Evolutionary conservation across 2,888 invertebrate genomes (phyloP).

Genomic region (Eucera pruinosa): DNA sequence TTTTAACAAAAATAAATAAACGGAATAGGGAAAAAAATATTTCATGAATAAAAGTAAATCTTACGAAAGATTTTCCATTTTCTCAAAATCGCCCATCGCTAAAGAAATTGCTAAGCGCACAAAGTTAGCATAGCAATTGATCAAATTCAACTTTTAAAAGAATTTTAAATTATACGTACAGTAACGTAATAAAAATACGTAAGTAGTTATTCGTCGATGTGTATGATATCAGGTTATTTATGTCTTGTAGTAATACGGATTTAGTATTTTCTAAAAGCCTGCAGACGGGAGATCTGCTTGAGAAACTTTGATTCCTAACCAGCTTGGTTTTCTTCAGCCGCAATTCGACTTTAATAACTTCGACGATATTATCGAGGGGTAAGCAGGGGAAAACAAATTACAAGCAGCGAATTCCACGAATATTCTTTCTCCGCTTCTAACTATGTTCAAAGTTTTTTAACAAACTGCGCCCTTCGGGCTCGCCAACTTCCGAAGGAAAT

Average conservation of each 20-base stretch:
- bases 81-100: no score
- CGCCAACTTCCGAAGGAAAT: background rate
- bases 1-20: no score
- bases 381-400: constrained; percentile 31
- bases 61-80: no score
- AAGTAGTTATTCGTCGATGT: no score
- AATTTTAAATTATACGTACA: no score
- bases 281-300: background rate
- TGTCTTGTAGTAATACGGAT: background rate
- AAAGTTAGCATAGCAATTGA: no score
- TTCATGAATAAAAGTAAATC: no score
- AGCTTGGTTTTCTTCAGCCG: background rate
- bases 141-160: no score
- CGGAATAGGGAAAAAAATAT: no score
- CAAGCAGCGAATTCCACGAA: constrained; percentile 23
- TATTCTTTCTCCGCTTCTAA: constrained; percentile 13
- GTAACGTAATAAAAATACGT: no score
- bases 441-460: constrained; percentile 26
- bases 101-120: no score
- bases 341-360: constrained; percentile 33
- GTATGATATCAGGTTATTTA: no score
- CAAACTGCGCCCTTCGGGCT: constrained; percentile 8
- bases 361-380: constrained; percentile 28
- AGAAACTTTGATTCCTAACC: constrained; percentile 22
- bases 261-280: background rate